These are phyloP conservation scores for Hippocampus zosterae DNA, from an alignment of 2,113 vertebrate species.

Conservation along the genomic window DNA sequence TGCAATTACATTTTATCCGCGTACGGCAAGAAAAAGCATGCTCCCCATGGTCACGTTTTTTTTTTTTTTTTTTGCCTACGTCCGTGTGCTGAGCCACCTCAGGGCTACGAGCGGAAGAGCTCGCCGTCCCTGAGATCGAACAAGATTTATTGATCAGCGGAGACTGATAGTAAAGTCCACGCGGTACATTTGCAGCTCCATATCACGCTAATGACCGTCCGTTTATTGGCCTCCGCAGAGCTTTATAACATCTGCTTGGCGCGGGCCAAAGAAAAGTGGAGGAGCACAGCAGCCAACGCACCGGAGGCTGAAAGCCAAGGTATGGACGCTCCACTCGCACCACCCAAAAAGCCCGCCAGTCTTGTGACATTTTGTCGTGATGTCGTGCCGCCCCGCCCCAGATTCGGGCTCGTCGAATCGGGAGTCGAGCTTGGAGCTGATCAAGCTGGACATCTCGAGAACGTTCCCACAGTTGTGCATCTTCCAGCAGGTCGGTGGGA, in stretches of 20 bases:
- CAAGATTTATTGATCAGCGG: no score
- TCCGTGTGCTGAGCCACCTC: no score
- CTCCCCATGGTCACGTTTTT: no score
- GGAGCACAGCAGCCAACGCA: conserved; percentile 66
- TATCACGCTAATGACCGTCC: background rate
- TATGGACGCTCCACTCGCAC: background rate
- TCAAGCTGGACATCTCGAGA: conserved; percentile 96
- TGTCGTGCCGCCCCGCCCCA: conserved; percentile 31
- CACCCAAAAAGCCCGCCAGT: background rate
- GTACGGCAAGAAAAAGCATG: no score
- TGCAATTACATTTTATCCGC: no score
- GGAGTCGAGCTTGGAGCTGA: conserved; percentile 92
- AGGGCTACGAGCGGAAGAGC: background rate
- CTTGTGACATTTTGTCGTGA: background rate
- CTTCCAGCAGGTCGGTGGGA: conserved; percentile 85
- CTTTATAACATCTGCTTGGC: conserved; percentile 88
- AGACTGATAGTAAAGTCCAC: background rate
- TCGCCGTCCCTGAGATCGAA: background rate
- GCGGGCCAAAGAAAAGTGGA: conserved; percentile 89
- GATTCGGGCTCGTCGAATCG: conserved; percentile 84
- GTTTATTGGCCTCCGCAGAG: conserved; percentile 67
- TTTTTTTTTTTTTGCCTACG: no score
- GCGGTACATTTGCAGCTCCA: background rate
- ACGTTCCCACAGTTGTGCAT: conserved; percentile 94
- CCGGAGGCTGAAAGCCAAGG: conserved; percentile 82